phyloP scores from a whole-genome alignment of 1,140 invertebrate species.

The Drosophila ambigua region DNA sequence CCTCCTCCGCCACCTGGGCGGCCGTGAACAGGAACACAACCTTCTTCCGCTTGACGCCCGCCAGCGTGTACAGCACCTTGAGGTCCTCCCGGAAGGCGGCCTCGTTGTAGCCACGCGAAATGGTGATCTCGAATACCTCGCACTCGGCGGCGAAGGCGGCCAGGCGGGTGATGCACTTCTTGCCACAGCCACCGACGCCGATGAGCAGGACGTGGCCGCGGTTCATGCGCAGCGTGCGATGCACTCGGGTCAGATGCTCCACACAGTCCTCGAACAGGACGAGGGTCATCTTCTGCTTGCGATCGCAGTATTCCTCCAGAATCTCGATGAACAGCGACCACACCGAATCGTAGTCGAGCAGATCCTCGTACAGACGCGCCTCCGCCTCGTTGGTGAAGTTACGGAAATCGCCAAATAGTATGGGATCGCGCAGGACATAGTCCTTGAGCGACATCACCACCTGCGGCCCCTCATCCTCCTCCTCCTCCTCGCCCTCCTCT shows the following conservation, averaged over 20 bases:
- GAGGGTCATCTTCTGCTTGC: constrained; percentile 88
- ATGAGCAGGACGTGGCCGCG: constrained; percentile 93
- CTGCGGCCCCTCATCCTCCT: constrained; percentile 36
- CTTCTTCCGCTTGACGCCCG: constrained; percentile 90
- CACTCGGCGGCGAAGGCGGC: constrained; percentile 90
- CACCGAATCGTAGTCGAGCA: constrained; percentile 94
- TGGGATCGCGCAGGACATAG: constrained; percentile 89
- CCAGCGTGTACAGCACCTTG: constrained; percentile 89
- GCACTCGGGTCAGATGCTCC: constrained; percentile 93
- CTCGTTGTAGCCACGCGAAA: constrained; percentile 93
- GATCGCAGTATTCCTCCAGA: constrained; percentile 93
- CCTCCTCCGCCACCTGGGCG: constrained; percentile 90
- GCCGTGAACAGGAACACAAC: constrained; percentile 93
- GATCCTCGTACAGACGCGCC: constrained; percentile 92
- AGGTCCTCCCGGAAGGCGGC: constrained; percentile 93
- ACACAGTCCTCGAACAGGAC: constrained; percentile 96
- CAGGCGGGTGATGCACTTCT: constrained; percentile 89
- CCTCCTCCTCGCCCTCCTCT: constrained; percentile 60
- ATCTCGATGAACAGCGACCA: constrained; percentile 95
- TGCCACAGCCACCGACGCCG: constrained; percentile 94
- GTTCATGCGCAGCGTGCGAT: constrained; percentile 92
- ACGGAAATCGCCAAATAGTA: constrained; percentile 94
- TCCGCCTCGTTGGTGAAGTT: constrained; percentile 92
- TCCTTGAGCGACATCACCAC: constrained; percentile 61
- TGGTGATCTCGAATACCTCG: constrained; percentile 92